These are phyloP conservation scores for Vesta saturnalis DNA, from an alignment of 2,888 invertebrate species.

Conservation along the genomic window DNA sequence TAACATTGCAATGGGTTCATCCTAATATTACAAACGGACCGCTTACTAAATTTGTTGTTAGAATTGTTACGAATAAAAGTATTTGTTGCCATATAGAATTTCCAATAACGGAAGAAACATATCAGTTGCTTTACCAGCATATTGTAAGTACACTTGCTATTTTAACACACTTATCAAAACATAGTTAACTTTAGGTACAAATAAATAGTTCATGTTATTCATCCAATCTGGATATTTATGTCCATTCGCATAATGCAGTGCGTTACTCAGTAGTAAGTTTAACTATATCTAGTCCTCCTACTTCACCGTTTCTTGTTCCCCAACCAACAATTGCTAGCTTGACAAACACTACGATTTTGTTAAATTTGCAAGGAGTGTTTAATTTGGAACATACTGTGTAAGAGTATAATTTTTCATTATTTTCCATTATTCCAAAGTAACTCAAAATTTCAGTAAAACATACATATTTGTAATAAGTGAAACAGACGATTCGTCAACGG, in stretches of 20 bases:
- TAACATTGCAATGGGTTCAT: constrained; percentile 51
- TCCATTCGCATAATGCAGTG: neutral
- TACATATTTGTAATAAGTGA: constrained; percentile 16
- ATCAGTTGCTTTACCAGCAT: constrained; percentile 31
- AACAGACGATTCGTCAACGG: neutral
- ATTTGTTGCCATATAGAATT: neutral
- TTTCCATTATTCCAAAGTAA: neutral
- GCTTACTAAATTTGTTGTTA: constrained; percentile 20
- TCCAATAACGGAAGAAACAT: constrained; percentile 30
- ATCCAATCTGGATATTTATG: constrained; percentile 2
- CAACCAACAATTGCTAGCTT: constrained; percentile 10
- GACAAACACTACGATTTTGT: constrained; percentile 24
- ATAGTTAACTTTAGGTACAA: constrained; percentile 19
- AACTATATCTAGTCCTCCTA: constrained; percentile 22
- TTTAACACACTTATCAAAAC: neutral
- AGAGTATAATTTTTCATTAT: neutral
- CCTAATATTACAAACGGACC: constrained; percentile 42
- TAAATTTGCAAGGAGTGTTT: constrained; percentile 15
- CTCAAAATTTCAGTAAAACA: constrained; percentile 16
- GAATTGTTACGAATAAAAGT: neutral
- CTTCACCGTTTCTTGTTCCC: neutral
- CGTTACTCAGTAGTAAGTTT: neutral
- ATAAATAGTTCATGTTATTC: constrained; percentile 18
- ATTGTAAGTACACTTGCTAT: constrained; percentile 6
- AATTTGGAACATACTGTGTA: constrained; percentile 17